A percentile compares a stretch with the other conserved stretches of the same genome.
These are phyloP conservation scores for Mus pahari DNA, from an alignment of 2,113 vertebrate genomes.

Conservation along the genomic window DNA sequence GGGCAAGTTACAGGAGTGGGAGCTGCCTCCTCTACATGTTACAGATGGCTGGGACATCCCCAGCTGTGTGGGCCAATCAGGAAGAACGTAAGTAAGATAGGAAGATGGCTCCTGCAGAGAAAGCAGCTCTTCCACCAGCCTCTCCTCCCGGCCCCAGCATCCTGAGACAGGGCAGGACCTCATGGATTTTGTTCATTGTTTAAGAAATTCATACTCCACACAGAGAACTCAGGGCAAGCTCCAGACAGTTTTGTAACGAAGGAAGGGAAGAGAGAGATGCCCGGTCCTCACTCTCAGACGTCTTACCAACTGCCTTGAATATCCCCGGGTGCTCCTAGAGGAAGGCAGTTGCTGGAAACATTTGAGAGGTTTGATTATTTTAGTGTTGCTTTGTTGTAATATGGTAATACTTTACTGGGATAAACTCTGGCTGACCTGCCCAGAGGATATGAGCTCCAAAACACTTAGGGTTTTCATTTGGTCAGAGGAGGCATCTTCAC, in stretches of 20 bases:
- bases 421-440: conserved; percentile 80
- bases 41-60: fast-evolving
- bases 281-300: background rate
- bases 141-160: background rate
- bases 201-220: background rate
- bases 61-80: background rate
- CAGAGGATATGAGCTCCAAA: conserved; percentile 70
- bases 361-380: background rate
- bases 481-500: conserved; percentile 46
- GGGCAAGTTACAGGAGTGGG: fast-evolving
- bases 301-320: background rate
- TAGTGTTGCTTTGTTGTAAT: conserved; percentile 38
- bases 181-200: background rate
- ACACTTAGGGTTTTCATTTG: conserved; percentile 72
- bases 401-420: conserved; percentile 69
- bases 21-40: background rate
- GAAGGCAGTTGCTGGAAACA: background rate
- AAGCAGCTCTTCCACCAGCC: fast-evolving
- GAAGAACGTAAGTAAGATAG: fast-evolving
- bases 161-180: background rate
- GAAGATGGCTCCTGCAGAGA: background rate
- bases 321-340: background rate
- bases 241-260: background rate
- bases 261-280: background rate
- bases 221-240: background rate